phyloP scores from a whole-genome alignment of 1,140 invertebrate genomes.

The Scaptomyza graminum region DNA sequence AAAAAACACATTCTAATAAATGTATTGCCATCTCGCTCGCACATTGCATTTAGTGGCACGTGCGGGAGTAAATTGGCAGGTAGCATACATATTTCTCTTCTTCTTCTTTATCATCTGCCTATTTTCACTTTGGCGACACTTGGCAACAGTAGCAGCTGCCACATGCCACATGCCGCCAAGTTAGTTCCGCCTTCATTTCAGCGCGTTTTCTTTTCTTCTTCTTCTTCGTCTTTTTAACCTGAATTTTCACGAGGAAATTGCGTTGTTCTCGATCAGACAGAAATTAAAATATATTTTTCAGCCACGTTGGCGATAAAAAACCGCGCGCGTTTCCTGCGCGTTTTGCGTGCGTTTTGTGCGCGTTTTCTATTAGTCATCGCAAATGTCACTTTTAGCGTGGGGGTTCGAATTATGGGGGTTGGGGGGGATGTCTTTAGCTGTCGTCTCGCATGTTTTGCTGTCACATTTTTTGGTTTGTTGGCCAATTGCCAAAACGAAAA shows the following conservation, averaged over 20 bases:
- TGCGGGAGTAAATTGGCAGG: slow-evolving; percentile 7
- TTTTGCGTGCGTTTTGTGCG: slow-evolving; percentile 39
- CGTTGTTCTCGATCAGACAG: slow-evolving; percentile 12
- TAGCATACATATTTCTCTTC: background rate
- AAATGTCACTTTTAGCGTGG: slow-evolving; percentile 5
- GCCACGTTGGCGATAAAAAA: slow-evolving; percentile 49
- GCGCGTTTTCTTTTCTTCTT: slow-evolving; percentile 43
- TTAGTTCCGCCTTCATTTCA: slow-evolving; percentile 11
- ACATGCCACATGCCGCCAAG: background rate
- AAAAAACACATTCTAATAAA: too few species aligned
- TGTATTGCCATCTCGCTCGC: slow-evolving; percentile 1
- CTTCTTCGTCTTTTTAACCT: slow-evolving; percentile 47
- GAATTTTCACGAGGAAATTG: slow-evolving; percentile 26
- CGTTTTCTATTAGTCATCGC: slow-evolving; percentile 60
- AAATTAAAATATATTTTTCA: too few species aligned
- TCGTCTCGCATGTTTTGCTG: slow-evolving; percentile 32
- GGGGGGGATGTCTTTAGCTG: slow-evolving; percentile 5
- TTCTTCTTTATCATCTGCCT: background rate
- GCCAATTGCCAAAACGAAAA: slow-evolving; percentile 57
- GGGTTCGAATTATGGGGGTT: background rate
- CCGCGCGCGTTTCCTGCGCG: slow-evolving; percentile 18
- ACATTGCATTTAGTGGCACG: slow-evolving; percentile 28
- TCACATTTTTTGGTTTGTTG: slow-evolving; percentile 15
- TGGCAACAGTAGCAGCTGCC: background rate
- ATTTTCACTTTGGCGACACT: background rate